phyloP scores from a whole-genome alignment of 2,113 vertebrate genomes.

The Nycticryphes semicollaris region DNA sequence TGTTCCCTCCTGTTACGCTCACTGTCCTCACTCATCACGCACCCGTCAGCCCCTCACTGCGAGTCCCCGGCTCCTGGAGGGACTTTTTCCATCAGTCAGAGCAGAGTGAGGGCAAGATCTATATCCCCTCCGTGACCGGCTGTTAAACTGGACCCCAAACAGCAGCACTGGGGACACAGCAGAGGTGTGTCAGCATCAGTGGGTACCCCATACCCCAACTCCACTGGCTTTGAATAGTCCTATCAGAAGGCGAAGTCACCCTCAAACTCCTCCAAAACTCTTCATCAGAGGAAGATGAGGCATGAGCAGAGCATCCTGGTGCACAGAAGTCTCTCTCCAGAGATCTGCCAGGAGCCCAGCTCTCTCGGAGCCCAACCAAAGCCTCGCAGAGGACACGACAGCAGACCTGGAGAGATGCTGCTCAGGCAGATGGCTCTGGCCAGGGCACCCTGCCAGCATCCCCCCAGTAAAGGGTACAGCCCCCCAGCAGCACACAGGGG shows the following conservation, averaged over 20 bases:
- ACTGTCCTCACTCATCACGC: not conserved
- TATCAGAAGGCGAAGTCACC: not conserved
- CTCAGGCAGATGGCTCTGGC: accelerated
- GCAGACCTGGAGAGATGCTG: accelerated
- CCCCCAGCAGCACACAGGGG: not conserved
- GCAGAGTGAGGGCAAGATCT: not conserved
- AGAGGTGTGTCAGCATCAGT: accelerated
- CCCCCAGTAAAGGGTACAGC: not conserved
- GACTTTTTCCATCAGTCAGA: not conserved
- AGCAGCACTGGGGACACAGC: not conserved
- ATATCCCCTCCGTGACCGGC: accelerated
- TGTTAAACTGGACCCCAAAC: accelerated
- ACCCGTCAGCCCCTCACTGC: not conserved
- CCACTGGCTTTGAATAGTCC: accelerated
- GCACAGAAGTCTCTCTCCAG: too few relatives aligned
- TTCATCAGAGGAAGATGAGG: not conserved
- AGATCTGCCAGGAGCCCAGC: not conserved
- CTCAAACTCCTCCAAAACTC: not conserved
- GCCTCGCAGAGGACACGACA: accelerated
- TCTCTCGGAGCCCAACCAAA: not conserved
- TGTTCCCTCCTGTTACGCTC: not conserved
- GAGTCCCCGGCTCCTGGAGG: accelerated
- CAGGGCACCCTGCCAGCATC: not conserved
- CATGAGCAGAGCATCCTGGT: accelerated
- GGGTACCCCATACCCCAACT: accelerated